Evolutionary conservation across 2,797 vertebrate genomes (phyloP).

Genomic region (Tauraco hartlaubi): DNA sequence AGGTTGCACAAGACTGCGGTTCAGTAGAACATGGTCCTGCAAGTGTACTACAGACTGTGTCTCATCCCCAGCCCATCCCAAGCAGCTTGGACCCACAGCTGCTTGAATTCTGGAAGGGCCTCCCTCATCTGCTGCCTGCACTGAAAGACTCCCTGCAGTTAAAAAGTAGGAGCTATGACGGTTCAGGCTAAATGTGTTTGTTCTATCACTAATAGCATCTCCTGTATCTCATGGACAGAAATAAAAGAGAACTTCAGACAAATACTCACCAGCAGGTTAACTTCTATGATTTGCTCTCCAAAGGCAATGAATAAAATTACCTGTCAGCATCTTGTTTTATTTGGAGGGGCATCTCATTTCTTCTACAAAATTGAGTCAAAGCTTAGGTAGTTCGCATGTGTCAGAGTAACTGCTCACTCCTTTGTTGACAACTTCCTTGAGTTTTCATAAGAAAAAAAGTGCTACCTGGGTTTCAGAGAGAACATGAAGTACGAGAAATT

Average conservation of each 20-base stretch:
- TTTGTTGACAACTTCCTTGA: background rate
- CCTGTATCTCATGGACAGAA: background rate
- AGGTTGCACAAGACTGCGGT: background rate
- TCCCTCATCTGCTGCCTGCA: background rate
- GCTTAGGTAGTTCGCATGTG: background rate
- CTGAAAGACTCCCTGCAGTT: background rate
- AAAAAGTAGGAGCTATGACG: background rate
- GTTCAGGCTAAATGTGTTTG: background rate
- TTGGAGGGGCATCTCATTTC: background rate
- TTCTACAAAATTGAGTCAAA: background rate
- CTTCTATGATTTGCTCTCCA: background rate
- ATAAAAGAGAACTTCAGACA: background rate
- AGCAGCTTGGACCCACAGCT: background rate
- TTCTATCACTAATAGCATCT: background rate
- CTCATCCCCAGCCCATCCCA: background rate
- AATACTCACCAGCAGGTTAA: background rate
- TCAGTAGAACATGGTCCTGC: background rate
- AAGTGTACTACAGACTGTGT: background rate
- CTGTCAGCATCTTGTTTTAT: background rate
- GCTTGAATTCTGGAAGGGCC: background rate
- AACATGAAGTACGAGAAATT: background rate
- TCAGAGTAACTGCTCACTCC: background rate
- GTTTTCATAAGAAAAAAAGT: background rate
- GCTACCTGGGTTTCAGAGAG: background rate
- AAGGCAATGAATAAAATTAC: background rate